Percentiles rank a stretch among this genome's conserved stretches.
phyloP scores from a whole-genome alignment of 2,888 invertebrate genomes.

The Thymelicus acteon region DNA sequence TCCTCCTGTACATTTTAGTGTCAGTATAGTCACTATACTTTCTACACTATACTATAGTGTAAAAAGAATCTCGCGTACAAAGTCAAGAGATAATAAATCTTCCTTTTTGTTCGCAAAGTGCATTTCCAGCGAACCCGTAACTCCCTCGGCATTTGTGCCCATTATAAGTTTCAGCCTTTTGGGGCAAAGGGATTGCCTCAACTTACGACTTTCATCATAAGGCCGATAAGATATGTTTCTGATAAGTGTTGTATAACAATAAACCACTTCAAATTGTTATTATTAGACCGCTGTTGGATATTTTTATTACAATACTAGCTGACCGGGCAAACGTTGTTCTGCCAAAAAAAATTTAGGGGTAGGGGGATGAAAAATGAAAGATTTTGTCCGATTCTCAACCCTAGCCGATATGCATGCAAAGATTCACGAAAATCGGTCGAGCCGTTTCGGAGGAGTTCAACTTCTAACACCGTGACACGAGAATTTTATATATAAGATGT shows the following conservation, averaged over 20 bases:
- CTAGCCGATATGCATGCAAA: too few relatives aligned
- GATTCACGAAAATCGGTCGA: too few relatives aligned
- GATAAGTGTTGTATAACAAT: constrained; percentile 12
- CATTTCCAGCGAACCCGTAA: constrained; percentile 39
- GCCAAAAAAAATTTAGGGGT: too few relatives aligned
- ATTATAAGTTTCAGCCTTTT: constrained; percentile 47
- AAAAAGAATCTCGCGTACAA: constrained; percentile 11
- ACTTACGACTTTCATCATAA: constrained; percentile 14
- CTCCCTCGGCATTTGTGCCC: constrained; percentile 42
- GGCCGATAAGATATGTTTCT: constrained; percentile 13
- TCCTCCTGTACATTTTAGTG: neutral
- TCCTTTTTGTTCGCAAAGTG: constrained; percentile 26
- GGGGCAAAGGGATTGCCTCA: constrained; percentile 41
- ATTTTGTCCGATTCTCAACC: too few relatives aligned
- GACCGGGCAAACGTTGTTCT: too few relatives aligned
- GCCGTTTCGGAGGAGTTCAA: too few relatives aligned
- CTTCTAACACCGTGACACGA: too few relatives aligned
- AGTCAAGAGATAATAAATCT: constrained; percentile 31
- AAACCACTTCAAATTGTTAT: constrained; percentile 9
- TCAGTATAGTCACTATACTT: neutral
- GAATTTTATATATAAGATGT: too few relatives aligned
- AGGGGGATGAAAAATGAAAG: too few relatives aligned
- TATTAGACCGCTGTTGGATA: neutral
- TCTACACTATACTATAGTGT: neutral
- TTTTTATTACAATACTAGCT: neutral